These are phyloP conservation scores for Ennomos erosarius DNA, from an alignment of 2,888 invertebrate species.

Conservation along the genomic window DNA sequence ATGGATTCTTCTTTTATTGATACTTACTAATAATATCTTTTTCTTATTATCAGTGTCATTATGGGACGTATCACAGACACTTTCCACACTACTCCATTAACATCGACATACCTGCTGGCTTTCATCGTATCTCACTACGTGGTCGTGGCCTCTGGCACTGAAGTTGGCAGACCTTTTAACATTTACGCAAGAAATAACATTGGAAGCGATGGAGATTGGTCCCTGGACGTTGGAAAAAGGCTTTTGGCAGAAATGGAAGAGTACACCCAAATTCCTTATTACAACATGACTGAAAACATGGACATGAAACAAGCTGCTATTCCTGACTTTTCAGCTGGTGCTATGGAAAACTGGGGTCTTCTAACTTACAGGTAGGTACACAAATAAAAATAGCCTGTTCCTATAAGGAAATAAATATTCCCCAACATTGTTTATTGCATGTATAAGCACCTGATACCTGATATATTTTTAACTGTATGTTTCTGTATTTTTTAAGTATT, in stretches of 20 bases:
- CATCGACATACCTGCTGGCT: slow-evolving; percentile 94
- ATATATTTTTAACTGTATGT: too few species aligned
- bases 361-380: slow-evolving; percentile 88
- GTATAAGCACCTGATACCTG: too few species aligned
- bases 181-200: slow-evolving; percentile 77
- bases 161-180: slow-evolving; percentile 59
- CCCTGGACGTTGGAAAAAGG: slow-evolving; percentile 72
- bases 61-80: slow-evolving; percentile 63
- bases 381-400: not conserved
- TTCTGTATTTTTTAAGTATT: too few species aligned
- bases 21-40: not conserved
- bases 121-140: slow-evolving; percentile 93
- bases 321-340: slow-evolving; percentile 91
- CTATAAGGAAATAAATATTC: too few species aligned
- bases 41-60: slow-evolving; percentile 41
- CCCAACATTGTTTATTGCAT: too few species aligned
- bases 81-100: slow-evolving; percentile 86
- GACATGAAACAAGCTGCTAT: slow-evolving; percentile 90
- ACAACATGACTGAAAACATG: slow-evolving; percentile 78
- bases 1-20: not conserved
- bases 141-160: slow-evolving; percentile 50
- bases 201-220: slow-evolving; percentile 68
- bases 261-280: slow-evolving; percentile 82
- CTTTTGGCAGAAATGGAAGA: slow-evolving; percentile 82
- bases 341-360: slow-evolving; percentile 95